These are phyloP conservation scores for Sitophilus oryzae DNA, from an alignment of 1,140 invertebrate species.

Conservation along the genomic window DNA sequence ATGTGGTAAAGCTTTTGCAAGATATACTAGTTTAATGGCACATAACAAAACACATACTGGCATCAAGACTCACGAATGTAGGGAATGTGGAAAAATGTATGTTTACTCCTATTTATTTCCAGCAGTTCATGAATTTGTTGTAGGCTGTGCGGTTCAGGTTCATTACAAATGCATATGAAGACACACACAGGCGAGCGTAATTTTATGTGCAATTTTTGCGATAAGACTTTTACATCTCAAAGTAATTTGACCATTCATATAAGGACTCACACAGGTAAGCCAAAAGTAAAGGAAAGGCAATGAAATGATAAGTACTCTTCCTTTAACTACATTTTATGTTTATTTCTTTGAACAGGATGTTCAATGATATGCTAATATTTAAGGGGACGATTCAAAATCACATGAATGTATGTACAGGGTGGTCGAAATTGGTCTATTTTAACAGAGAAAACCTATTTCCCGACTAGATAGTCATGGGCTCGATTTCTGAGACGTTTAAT, in stretches of 20 bases:
- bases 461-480: too few relatives aligned
- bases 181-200: conserved; percentile 67
- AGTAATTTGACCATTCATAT: conserved; percentile 47
- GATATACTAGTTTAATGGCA: conserved; percentile 40
- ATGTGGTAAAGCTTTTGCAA: conserved; percentile 48
- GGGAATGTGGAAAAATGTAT: conserved; percentile 40
- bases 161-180: conserved; percentile 53
- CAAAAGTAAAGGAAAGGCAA: neutral
- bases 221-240: conserved; percentile 52
- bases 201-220: conserved; percentile 64
- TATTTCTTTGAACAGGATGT: too few relatives aligned
- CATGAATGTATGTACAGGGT: too few relatives aligned
- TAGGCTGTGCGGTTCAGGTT: conserved; percentile 39
- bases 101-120: neutral
- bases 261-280: conserved; percentile 46
- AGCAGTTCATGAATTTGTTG: too few relatives aligned
- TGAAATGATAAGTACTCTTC: neutral
- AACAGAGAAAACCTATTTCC: too few relatives aligned
- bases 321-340: neutral
- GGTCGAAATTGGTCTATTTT: too few relatives aligned
- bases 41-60: conserved; percentile 44
- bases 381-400: too few relatives aligned
- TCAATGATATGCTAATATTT: too few relatives aligned
- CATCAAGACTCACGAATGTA: conserved; percentile 40
- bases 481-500: too few relatives aligned